Evolutionary conservation across 2,113 vertebrate species (phyloP).

Genomic region (Cavia porcellus): DNA sequence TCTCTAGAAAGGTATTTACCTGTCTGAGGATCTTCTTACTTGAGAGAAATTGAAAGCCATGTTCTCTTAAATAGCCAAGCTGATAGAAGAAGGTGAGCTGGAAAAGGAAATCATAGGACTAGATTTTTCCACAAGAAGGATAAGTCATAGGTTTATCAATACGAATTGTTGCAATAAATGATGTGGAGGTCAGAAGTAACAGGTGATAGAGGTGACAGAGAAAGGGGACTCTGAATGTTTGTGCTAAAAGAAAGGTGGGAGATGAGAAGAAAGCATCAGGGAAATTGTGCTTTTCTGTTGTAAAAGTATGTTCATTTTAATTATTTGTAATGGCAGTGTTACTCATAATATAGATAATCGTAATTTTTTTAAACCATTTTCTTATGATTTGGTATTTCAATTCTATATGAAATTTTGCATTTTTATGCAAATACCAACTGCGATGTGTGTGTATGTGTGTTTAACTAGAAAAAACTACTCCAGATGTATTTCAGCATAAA

Average conservation of each 20-base stretch:
- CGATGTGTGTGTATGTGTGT: neutral
- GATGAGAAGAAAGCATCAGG: neutral
- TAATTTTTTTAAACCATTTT: slow-evolving; percentile 43
- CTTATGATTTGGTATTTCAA: slow-evolving; percentile 9
- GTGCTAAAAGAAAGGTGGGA: neutral
- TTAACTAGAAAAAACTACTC: neutral
- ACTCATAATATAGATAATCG: neutral
- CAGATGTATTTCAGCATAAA: slow-evolving; percentile 9
- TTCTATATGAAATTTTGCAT: slow-evolving; percentile 38
- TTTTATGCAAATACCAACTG: neutral
- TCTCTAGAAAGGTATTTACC: neutral
- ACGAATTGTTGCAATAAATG: neutral
- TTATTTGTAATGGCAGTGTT: slow-evolving; percentile 37
- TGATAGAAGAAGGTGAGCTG: neutral
- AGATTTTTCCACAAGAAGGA: neutral
- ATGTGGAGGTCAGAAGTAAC: neutral
- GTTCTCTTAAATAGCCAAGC: slow-evolving; percentile 4
- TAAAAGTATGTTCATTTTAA: slow-evolving; percentile 5
- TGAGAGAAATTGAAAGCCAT: neutral
- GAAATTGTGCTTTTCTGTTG: neutral
- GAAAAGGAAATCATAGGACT: neutral
- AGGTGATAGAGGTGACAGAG: neutral
- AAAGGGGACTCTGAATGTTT: neutral
- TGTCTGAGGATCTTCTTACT: neutral
- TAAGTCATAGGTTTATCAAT: neutral